Percentiles rank a stretch among this genome's conserved stretches.
These are phyloP conservation scores for Nettapus auritus DNA, from an alignment of 2,113 vertebrate species.

Conservation along the genomic window DNA sequence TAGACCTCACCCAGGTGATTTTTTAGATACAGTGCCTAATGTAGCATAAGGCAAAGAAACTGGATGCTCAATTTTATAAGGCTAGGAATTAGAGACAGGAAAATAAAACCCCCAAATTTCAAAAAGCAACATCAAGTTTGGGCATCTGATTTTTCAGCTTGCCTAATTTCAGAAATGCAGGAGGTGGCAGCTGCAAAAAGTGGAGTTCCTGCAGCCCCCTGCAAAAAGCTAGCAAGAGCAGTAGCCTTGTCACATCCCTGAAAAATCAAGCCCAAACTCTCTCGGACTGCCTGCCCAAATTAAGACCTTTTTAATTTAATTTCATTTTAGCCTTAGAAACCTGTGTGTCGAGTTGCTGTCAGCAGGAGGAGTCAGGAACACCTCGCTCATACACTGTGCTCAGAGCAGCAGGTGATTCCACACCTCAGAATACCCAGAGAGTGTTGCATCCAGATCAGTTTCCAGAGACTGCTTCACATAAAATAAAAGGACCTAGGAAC, in stretches of 20 bases:
- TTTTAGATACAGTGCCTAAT: background rate
- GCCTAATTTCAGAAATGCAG: background rate
- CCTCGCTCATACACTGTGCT: background rate
- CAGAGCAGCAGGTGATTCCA: background rate
- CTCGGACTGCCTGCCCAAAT: background rate
- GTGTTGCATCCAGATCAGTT: background rate
- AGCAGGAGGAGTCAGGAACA: background rate
- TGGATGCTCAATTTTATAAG: background rate
- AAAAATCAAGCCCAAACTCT: background rate
- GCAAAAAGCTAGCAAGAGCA: background rate
- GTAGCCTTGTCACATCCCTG: background rate
- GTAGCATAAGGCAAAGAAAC: background rate
- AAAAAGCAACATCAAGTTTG: background rate
- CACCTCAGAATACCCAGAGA: background rate
- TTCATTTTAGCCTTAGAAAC: background rate
- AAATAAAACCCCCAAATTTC: background rate
- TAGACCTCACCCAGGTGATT: background rate
- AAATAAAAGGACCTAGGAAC: background rate
- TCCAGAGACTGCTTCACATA: background rate
- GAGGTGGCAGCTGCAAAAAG: background rate
- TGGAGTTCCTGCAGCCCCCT: background rate
- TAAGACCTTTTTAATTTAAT: background rate
- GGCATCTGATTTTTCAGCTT: background rate
- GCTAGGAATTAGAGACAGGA: background rate
- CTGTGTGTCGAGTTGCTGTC: background rate